Evolutionary conservation across 2,888 invertebrate species (phyloP), one percentile per base, ranked within the genome.

Genomic region (Drosophila fulvimacula): DNA sequence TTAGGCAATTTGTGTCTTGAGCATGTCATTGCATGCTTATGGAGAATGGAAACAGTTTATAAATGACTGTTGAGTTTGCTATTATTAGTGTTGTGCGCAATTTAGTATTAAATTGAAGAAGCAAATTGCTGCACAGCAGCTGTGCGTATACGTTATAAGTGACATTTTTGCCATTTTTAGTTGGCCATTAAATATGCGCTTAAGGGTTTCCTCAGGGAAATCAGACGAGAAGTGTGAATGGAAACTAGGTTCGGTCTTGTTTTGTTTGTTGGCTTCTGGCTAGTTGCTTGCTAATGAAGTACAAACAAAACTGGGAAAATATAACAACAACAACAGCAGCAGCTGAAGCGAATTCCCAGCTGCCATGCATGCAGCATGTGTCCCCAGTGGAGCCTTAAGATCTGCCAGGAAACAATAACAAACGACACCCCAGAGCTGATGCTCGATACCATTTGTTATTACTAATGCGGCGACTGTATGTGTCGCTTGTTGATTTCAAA

Each of bases 331-430:
- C 61, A 64, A 19, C n/a, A 34, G 56, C 15, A 60, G 30, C 36
- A 83, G 49, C 63, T 62, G 59, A 48, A 21, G 66, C 41, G 48
- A 41, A 32, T 32, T 27, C 55, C 21, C 60, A 71, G 70, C 57
- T 76, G 61, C 36, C 34, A 49, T 55, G 62, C 68, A 63, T 38
- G 36, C 36, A 57, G 46, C 61, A 48, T 42, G 30, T 39, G 36
- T 27, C 41, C 53, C 81, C 63, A 59, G 27, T 39, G 71, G 62
- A 55, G 61, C 66, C 63, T 51, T 69, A 68, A 77, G 82, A 89
- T 87, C 84, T 81, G 85, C 82, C 87, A 60, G 64, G 75, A 74
- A 74, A 75, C 89, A 77, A 78, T 78, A 89, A 89, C 88, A 82
- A 82, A 82, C 72, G 78, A 78, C 82, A 78, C 89, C 82, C 88